These are phyloP conservation scores for Rhagonycha fulva DNA, from an alignment of 2,888 invertebrate species.

Conservation along the genomic window DNA sequence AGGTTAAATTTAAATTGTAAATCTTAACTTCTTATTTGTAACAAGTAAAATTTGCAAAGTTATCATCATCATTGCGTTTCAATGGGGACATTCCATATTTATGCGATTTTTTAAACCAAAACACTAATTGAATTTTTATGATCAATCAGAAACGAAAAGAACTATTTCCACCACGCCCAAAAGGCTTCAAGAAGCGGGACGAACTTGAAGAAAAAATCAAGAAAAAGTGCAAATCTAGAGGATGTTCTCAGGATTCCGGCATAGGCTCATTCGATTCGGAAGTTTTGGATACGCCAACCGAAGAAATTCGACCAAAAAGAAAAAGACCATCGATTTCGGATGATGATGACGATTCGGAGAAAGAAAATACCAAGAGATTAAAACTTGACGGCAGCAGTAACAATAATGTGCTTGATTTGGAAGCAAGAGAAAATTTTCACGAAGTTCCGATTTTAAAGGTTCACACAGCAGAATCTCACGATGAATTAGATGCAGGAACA, in stretches of 20 bases:
- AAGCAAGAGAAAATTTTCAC: not conserved
- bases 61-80: not conserved
- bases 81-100: not conserved
- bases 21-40: too few species aligned
- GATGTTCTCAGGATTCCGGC: conserved; percentile 53
- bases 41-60: too few species aligned
- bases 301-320: not conserved
- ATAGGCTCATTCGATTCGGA: conserved; percentile 42
- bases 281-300: not conserved
- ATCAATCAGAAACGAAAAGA: conserved; percentile 65
- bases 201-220: not conserved
- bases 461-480: not conserved
- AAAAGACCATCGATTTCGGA: not conserved
- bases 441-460: not conserved
- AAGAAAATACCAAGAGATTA: not conserved
- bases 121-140: not conserved
- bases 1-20: not conserved
- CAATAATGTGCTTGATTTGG: not conserved
- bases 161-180: conserved; percentile 70
- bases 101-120: not conserved
- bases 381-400: not conserved
- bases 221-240: not conserved
- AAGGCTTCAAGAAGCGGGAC: conserved; percentile 23
- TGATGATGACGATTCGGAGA: not conserved
- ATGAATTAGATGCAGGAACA: not conserved